These are phyloP conservation scores for Mesorhabditis belari DNA, from an alignment of 2,888 invertebrate genomes.

Conservation along the genomic window DNA sequence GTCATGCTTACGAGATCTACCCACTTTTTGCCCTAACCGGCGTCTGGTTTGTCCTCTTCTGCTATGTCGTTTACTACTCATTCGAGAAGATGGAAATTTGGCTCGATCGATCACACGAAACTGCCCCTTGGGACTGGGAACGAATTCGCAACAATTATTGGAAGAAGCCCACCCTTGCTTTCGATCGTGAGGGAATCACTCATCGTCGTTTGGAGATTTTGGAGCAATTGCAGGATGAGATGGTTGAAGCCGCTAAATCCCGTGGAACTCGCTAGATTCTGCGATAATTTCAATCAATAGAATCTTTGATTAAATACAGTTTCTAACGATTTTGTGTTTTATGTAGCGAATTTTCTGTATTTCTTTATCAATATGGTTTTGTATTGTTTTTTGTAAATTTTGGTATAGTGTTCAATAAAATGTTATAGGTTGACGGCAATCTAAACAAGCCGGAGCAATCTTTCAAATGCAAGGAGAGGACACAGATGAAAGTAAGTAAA, in stretches of 20 bases:
- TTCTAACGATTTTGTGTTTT: too few species aligned
- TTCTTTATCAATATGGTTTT: too few species aligned
- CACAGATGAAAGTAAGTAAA: neutral
- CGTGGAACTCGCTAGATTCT: conserved; percentile 38
- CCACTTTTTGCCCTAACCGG: conserved; percentile 38
- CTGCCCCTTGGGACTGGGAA: conserved; percentile 49
- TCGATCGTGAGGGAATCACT: conserved; percentile 39
- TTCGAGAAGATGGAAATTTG: conserved; percentile 47
- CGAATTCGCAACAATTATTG: conserved; percentile 46
- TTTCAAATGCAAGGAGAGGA: too few species aligned
- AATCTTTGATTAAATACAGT: too few species aligned
- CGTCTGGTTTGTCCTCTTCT: conserved; percentile 37
- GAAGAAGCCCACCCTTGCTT: conserved; percentile 41
- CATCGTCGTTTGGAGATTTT: conserved; percentile 43
- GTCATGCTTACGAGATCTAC: conserved; percentile 48
- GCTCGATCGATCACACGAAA: conserved; percentile 42
- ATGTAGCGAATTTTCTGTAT: too few species aligned
- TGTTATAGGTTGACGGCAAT: too few species aligned
- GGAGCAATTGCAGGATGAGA: conserved; percentile 44
- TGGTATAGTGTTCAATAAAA: too few species aligned
- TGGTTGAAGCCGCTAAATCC: conserved; percentile 37
- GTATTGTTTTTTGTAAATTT: too few species aligned
- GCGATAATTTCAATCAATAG: too few species aligned
- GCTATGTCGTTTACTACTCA: conserved; percentile 34
- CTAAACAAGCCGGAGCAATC: too few species aligned